Evolutionary conservation across 2,888 invertebrate genomes (phyloP), one percentile per base, ranked within the genome.

Genomic region (Cryptus viduatorius): DNA sequence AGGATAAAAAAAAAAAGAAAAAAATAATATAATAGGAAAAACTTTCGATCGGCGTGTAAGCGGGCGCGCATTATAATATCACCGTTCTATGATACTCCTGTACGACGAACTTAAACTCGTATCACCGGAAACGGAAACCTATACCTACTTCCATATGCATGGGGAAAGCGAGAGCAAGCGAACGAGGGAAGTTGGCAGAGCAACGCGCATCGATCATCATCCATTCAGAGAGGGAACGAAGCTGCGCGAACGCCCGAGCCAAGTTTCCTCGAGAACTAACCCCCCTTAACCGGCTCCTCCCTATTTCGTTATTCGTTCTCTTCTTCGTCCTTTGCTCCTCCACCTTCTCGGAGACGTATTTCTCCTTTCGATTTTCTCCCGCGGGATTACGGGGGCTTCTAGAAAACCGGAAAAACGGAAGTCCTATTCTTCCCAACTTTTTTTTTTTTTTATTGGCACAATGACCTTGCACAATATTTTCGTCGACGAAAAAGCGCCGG

Each of bases 181-280:
- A 29, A 42, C 50, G 75, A 71, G 79, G 37, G 50, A 82, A 84
- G 73, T 82, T 76, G 65, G 50, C 53, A 68, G 42, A 86, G 80
- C 42, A 48, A 65, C 56, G 72, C 61, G 65, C 82, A 86, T 87
- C 87, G 80, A 87, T 87, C 87, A 87, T 85, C 86, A 77, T 87
- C 85, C 78, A 80, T 82, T 83, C 81, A 69, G 50, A 16, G 53
- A 73, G 68, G 24, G 64, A 73, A 78, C 29, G 31, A 56, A 61
- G 37, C 69, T 37, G 65, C 50, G 16, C 24, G 82, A 42, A 56
- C 64, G 24, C 69, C 65, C 67, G 31, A 75, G 76, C 71, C 79
- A 82, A 86, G 71, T 84, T 85, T 79, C 53, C 44, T 31, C 65
- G 59, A 56, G 31, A 65, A 46, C 10, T 10, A 73, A 64, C 69